phyloP scores from a whole-genome alignment of 2,797 vertebrate species.

The Onychomys arenicola region DNA sequence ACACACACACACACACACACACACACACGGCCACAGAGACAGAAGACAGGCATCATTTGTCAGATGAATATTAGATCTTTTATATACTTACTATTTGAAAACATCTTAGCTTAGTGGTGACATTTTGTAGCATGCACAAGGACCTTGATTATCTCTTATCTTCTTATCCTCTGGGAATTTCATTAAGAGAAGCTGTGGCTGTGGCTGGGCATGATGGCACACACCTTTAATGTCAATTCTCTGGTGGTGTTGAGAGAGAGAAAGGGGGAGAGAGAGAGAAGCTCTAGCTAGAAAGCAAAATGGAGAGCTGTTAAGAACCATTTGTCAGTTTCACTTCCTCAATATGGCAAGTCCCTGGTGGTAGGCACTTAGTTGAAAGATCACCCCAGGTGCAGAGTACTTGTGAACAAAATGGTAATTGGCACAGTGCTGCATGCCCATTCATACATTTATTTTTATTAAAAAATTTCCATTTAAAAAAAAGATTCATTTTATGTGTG shows the following conservation, averaged over 20 bases:
- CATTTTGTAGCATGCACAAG: no score
- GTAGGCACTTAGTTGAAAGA: conserved; percentile 67
- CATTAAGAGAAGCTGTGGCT: conserved; percentile 23
- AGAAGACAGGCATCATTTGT: not conserved
- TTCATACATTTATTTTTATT: not conserved
- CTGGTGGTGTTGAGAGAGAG: not conserved
- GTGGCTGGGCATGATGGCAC: not conserved
- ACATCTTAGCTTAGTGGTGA: not conserved
- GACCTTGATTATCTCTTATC: not conserved
- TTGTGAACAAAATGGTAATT: conserved; percentile 61
- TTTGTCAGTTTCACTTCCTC: conserved; percentile 74
- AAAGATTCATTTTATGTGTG: not conserved
- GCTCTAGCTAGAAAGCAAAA: conserved; percentile 61
- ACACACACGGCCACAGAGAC: not conserved
- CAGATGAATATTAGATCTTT: not conserved
- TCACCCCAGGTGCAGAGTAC: conserved; percentile 54
- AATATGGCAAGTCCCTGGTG: conserved; percentile 55
- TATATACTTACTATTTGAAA: conserved; percentile 16
- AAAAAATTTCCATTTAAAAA: not conserved
- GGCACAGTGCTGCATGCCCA: conserved; percentile 11
- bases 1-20: not conserved
- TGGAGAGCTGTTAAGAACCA: conserved; percentile 65
- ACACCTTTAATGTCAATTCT: not conserved
- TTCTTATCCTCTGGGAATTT: conserved; percentile 53
- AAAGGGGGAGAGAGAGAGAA: not conserved